phyloP scores from a whole-genome alignment of 92 coral and sea anemone species.

The Zoanthus solanderi region DNA sequence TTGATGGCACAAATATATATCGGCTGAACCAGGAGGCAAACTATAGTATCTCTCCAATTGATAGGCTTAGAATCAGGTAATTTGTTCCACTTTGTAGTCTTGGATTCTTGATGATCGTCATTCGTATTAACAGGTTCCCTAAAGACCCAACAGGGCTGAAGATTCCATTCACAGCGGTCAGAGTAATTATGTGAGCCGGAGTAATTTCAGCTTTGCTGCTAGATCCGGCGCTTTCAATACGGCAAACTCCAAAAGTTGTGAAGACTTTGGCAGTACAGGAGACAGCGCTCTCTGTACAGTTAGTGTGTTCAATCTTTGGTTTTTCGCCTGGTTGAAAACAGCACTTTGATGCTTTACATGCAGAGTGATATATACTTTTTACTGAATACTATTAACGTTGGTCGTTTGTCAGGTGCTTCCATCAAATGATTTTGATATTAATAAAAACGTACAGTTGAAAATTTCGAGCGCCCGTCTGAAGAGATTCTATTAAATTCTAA shows the following conservation, averaged over 20 bases:
- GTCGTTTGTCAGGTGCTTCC: not conserved
- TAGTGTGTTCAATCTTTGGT: conserved; percentile 1
- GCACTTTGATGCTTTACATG: not conserved
- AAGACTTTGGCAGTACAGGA: not conserved
- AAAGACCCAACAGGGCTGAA: conserved; percentile 25
- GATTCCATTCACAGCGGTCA: conserved; percentile 10
- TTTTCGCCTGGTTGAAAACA: not conserved
- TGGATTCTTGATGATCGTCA: conserved; percentile 30
- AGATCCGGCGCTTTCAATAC: not conserved
- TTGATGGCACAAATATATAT: conserved; percentile 9
- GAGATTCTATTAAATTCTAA: not conserved
- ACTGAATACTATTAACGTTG: not conserved
- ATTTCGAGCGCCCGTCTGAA: not conserved
- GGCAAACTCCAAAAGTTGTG: not conserved
- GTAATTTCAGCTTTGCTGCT: conserved; percentile 12
- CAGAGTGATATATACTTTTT: not conserved
- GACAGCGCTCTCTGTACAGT: not conserved
- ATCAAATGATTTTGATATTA: not conserved
- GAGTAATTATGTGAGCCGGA: not conserved
- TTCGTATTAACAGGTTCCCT: conserved; percentile 30
- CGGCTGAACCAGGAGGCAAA: conserved; percentile 27
- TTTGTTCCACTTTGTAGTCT: conserved; percentile 34
- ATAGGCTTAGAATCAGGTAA: conserved; percentile 19
- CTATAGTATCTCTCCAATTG: conserved; percentile 27
- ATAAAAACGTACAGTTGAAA: not conserved